phyloP scores from a whole-genome alignment of 2,888 invertebrate species.

The Chouioia cunea region DNA sequence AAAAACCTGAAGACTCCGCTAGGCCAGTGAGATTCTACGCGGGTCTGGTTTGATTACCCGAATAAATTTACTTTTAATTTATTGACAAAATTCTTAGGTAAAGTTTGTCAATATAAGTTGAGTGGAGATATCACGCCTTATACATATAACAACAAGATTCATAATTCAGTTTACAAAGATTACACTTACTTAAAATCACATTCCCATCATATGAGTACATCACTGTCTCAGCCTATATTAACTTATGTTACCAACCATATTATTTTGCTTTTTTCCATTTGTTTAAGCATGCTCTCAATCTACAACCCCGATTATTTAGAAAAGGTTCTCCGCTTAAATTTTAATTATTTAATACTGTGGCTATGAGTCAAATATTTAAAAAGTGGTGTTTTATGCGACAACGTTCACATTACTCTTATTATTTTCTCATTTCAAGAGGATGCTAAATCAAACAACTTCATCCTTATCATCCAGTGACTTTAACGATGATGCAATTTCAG shows the following conservation, averaged over 20 bases:
- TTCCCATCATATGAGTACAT: constrained; percentile 51
- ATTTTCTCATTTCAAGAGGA: constrained; percentile 13
- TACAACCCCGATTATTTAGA: background rate
- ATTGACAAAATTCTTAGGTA: constrained; percentile 37
- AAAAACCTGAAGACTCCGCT: constrained; percentile 46
- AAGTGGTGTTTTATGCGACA: constrained; percentile 33
- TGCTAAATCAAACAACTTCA: constrained; percentile 4
- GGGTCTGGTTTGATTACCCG: constrained; percentile 22
- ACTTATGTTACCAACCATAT: background rate
- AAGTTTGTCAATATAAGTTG: constrained; percentile 34
- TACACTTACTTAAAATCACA: constrained; percentile 66
- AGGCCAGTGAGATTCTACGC: constrained; percentile 56
- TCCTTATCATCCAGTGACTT: constrained; percentile 14
- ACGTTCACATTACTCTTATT: constrained; percentile 7
- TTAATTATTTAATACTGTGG: constrained; percentile 44
- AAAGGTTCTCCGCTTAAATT: constrained; percentile 16
- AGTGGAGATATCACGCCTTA: constrained; percentile 65
- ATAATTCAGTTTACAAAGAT: constrained; percentile 66
- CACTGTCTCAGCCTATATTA: constrained; percentile 10
- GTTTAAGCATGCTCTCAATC: constrained; percentile 1
- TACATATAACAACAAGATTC: constrained; percentile 69
- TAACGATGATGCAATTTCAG: constrained; percentile 25
- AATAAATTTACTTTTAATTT: constrained; percentile 25
- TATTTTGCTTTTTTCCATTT: constrained; percentile 14
- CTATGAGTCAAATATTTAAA: constrained; percentile 36